Evolutionary conservation across 2,797 vertebrate species (phyloP).

Genomic region (Trematomus bernacchii): DNA sequence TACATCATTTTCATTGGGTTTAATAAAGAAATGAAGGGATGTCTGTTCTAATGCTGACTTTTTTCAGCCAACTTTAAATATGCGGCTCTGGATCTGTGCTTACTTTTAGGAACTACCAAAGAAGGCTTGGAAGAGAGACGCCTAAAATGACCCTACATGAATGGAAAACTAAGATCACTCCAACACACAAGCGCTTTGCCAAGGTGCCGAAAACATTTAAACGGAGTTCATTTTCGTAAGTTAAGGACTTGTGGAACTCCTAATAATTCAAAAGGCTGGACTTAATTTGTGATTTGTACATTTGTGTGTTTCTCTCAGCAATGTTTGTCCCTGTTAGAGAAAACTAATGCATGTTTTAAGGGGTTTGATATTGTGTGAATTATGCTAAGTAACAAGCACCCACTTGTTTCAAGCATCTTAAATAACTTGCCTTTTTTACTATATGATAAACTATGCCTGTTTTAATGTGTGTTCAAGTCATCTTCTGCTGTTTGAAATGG

Average conservation of each 20-base stretch:
- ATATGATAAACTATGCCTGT: constrained; percentile 12
- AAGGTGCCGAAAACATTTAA: constrained; percentile 75
- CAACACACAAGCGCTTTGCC: constrained; percentile 73
- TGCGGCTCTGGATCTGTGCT: not conserved
- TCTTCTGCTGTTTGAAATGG: not conserved
- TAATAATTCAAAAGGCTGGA: not conserved
- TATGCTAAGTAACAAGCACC: not conserved
- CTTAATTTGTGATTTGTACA: not conserved
- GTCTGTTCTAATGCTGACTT: not conserved
- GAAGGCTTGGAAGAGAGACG: constrained; percentile 24
- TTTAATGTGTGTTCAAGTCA: constrained; percentile 4
- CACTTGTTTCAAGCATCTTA: not conserved
- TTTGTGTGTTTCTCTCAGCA: not conserved
- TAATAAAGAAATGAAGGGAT: not conserved
- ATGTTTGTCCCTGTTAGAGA: constrained; percentile 6
- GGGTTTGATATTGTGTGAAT: constrained; percentile 1
- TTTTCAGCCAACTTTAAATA: not conserved
- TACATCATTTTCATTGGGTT: constrained; percentile 43
- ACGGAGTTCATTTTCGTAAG: constrained; percentile 12
- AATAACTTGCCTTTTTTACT: not conserved
- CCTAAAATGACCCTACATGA: constrained; percentile 64
- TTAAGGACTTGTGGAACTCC: not conserved
- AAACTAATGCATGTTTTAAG: constrained; percentile 32
- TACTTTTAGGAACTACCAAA: constrained; percentile 83
- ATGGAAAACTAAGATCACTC: constrained; percentile 73